These are phyloP conservation scores for Matsumyia berberina DNA, from an alignment of 2,888 invertebrate genomes.

Conservation along the genomic window DNA sequence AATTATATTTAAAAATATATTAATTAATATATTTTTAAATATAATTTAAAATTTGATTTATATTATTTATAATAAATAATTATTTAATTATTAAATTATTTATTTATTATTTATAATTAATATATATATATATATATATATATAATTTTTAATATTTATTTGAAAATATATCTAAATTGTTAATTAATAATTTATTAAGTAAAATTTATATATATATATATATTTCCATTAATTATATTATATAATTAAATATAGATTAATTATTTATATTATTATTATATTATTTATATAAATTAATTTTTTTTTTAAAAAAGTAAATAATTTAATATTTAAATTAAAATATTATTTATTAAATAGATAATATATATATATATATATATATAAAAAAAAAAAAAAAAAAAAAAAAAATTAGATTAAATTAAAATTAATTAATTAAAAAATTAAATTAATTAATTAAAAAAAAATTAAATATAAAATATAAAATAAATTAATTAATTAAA, in stretches of 20 bases:
- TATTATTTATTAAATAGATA: slow-evolving; percentile 20
- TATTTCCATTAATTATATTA: slow-evolving; percentile 61
- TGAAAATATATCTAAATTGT: slow-evolving; percentile 3
- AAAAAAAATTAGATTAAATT: background rate
- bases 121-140: slow-evolving; percentile 65
- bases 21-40: slow-evolving; percentile 65
- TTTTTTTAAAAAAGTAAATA: slow-evolving; percentile 3
- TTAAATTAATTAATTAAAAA: slow-evolving; percentile 70
- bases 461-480: slow-evolving; percentile 27
- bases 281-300: slow-evolving; percentile 35
- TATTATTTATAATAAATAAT: background rate
- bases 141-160: background rate
- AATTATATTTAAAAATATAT: slow-evolving; percentile 78
- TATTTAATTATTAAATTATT: background rate
- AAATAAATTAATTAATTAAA: too few relatives aligned
- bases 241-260: slow-evolving; percentile 40
- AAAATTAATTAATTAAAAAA: slow-evolving; percentile 68
- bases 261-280: slow-evolving; percentile 33
- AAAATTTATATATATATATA: slow-evolving; percentile 69
- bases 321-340: too few relatives aligned
- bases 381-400: slow-evolving; percentile 24
- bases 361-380: slow-evolving; percentile 50
- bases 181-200: slow-evolving; percentile 75
- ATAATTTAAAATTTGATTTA: slow-evolving; percentile 68
- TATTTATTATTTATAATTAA: slow-evolving; percentile 74